Conservation (phyloP, 2,797 vertebrate species). For the Cheirogaleus major region DNA sequence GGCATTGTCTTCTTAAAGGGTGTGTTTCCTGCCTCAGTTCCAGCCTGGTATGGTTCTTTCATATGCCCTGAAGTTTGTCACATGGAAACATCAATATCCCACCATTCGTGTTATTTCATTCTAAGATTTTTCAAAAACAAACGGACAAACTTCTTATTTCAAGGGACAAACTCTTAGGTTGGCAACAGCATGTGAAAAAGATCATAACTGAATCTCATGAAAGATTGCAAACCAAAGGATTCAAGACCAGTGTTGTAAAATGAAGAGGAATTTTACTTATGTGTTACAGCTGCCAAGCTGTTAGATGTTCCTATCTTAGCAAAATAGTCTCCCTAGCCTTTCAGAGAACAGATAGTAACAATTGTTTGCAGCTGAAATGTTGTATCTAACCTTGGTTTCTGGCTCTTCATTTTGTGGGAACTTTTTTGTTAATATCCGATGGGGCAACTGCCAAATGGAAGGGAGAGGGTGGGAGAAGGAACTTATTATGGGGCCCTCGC, state of each 20-base stretch:
- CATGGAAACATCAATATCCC: background rate
- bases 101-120: background rate
- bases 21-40: background rate
- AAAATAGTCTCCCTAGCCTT: background rate
- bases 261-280: slow-evolving; percentile 7
- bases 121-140: slow-evolving; percentile 43
- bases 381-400: slow-evolving; percentile 2
- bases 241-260: slow-evolving; percentile 5
- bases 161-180: slow-evolving; percentile 26
- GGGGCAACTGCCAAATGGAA: background rate
- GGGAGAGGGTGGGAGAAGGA: background rate
- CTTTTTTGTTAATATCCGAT: background rate
- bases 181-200: slow-evolving; percentile 1
- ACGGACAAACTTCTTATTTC: slow-evolving; percentile 12
- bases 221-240: slow-evolving; percentile 48
- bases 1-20: background rate
- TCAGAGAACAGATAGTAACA: background rate
- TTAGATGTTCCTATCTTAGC: background rate
- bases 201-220: slow-evolving; percentile 26
- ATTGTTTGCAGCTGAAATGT: background rate
- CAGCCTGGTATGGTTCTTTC: background rate
- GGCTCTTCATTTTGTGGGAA: slow-evolving; percentile 8
- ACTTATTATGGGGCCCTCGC: background rate
- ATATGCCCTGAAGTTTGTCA: background rate
- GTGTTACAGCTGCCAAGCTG: background rate